Base-by-base conservation (phyloP, 2,113 vertebrate genomes). In the Vombatus ursinus region DNA sequence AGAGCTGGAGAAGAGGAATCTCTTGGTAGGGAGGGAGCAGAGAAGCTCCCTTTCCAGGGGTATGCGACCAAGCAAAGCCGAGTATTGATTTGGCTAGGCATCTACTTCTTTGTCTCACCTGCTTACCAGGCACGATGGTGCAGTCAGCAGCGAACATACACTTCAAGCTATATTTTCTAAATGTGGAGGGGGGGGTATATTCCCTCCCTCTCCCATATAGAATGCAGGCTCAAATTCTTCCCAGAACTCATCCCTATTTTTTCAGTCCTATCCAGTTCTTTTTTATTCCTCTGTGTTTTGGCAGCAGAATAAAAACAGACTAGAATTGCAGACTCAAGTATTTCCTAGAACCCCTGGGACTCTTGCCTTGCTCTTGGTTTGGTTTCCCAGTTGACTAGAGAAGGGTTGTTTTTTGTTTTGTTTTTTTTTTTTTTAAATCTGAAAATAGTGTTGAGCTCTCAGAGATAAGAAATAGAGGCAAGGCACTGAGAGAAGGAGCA, bases 251-350 rank as follows among this genome's bases (percentile, higher is more conserved):
- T 50, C 89, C 37, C 91, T 25, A n/a, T 24, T 14, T 90, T 47
- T 50, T 23, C 25, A 22, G 0, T 68, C 52, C 53, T 25, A 93
- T 50, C 89, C 6, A 0, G 48, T 93, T 52, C 47, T 50, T 52
- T n/a, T 52, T 84, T 91, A 44, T 94, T 61, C 57, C 95, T 94
- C 92, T 51, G 91, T 54, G 48, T 90, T 94, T 92, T 95, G 93
- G 92, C 90, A 94, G 92, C 61, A 0, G 52, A 89, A 90, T 84
- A 51, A 94, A 31, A 95, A 84, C 96, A 2, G 50, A 93, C 84
- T 49, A 61, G 48, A 47, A 0, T 50, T 68, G 92, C 94, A 92
- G 94, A 96, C 89, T 96, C 96, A 92, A 53, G 84, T 51, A 44
- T 47, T 93, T 96, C 93, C 51, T 50, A 24, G 25, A 52, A 91